These are phyloP conservation scores for Tinea trinotella DNA, from an alignment of 2,888 invertebrate genomes.

Conservation along the genomic window DNA sequence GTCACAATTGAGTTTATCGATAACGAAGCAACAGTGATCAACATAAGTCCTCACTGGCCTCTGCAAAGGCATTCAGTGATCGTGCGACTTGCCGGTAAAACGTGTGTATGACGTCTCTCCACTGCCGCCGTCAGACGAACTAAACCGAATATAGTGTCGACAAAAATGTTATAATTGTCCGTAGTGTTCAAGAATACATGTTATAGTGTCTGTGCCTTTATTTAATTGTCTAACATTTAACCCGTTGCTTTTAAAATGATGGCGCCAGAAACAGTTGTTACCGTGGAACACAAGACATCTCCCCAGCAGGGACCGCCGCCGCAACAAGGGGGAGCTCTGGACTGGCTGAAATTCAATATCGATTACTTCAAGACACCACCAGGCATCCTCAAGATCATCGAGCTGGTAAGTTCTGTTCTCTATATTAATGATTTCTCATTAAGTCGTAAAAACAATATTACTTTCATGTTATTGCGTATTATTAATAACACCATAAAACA, in stretches of 20 bases:
- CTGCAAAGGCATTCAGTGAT: constrained; percentile 32
- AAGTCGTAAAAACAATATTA: no score
- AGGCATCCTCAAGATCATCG: constrained; percentile 84
- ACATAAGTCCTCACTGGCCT: not conserved
- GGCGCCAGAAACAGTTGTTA: constrained; percentile 90
- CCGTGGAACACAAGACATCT: constrained; percentile 78
- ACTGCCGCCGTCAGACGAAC: constrained; percentile 27
- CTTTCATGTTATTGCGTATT: no score
- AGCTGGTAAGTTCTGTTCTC: constrained; percentile 92
- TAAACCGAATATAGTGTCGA: constrained; percentile 25
- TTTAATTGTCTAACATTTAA: not conserved
- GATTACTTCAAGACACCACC: constrained; percentile 87
- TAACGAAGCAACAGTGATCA: not conserved
- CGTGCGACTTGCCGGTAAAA: constrained; percentile 27
- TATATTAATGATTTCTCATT: no score
- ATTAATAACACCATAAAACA: no score
- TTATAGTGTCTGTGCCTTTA: constrained; percentile 40
- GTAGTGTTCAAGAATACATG: constrained; percentile 47
- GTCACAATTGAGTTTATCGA: constrained; percentile 16
- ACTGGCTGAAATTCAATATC: constrained; percentile 83
- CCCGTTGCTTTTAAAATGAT: constrained; percentile 60
- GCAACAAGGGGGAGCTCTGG: constrained; percentile 69
- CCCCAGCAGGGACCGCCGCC: constrained; percentile 58
- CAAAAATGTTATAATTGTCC: constrained; percentile 52
- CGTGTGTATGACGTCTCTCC: constrained; percentile 22